Conservation (phyloP, 1,140 invertebrate species). For the Drosophila takahashii region DNA sequence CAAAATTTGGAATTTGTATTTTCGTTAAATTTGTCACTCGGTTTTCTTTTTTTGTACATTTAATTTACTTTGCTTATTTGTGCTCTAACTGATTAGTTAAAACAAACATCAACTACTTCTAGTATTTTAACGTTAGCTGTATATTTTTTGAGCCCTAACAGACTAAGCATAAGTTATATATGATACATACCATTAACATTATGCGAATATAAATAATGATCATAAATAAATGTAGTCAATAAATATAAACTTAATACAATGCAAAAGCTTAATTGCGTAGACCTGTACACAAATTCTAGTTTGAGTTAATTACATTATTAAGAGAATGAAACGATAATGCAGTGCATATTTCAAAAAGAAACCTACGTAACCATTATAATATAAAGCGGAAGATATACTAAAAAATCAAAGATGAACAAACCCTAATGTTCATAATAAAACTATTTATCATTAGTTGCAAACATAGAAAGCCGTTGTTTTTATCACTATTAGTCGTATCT, state of each 20-base stretch:
- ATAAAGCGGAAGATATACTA: conserved; percentile 28
- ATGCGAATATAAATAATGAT: conserved; percentile 9
- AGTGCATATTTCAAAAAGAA: conserved; percentile 58
- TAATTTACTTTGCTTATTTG: conserved; percentile 24
- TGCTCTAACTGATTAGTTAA: conserved; percentile 32
- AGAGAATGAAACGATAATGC: conserved; percentile 41
- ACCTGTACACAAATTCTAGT: conserved; percentile 38
- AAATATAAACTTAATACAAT: conserved; percentile 5
- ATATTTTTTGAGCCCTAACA: conserved; percentile 33
- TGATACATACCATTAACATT: conserved; percentile 59
- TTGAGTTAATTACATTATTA: conserved; percentile 42
- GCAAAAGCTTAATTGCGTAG: conserved; percentile 9
- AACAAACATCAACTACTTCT: conserved; percentile 32
- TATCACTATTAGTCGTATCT: no score
- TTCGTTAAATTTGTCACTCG: neutral
- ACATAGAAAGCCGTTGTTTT: conserved; percentile 20
- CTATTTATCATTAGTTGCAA: conserved; percentile 76
- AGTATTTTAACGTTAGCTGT: conserved; percentile 53
- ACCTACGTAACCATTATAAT: conserved; percentile 29
- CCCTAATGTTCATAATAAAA: conserved; percentile 54
- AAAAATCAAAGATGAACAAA: conserved; percentile 46
- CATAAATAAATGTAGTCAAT: conserved; percentile 7
- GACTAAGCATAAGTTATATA: conserved; percentile 29
- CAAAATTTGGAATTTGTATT: conserved; percentile 3
- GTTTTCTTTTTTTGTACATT: conserved; percentile 12